Conservation (phyloP, 2,888 invertebrate genomes). For the Doris montereyensis region DNA sequence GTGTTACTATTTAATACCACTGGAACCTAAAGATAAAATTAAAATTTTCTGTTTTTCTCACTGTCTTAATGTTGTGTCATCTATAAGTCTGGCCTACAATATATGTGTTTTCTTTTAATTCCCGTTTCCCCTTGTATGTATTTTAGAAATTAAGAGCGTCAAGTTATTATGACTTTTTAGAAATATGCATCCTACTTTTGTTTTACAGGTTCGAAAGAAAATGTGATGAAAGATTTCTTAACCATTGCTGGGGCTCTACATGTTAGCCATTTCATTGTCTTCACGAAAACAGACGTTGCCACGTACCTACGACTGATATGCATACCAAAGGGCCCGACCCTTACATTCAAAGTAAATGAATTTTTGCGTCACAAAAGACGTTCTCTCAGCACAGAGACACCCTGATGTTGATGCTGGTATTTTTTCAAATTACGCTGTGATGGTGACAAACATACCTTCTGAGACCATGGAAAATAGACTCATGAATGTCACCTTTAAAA, state of each 20-base stretch:
- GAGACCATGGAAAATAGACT: conserved; percentile 80
- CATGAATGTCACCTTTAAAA: conserved; percentile 96
- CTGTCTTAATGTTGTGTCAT: too few relatives aligned
- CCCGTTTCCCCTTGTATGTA: too few relatives aligned
- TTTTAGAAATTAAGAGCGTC: too few relatives aligned
- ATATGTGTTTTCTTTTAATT: too few relatives aligned
- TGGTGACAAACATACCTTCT: conserved; percentile 83
- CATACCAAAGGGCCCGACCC: conserved; percentile 92
- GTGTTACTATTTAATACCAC: too few relatives aligned
- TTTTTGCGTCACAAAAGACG: conserved; percentile 88
- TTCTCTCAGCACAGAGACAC: conserved; percentile 87
- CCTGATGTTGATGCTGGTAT: conserved; percentile 78
- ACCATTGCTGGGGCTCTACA: conserved; percentile 91
- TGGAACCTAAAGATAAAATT: too few relatives aligned
- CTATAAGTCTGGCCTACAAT: too few relatives aligned
- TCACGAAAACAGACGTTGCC: conserved; percentile 85
- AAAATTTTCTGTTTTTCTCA: too few relatives aligned
- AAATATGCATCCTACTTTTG: too few relatives aligned
- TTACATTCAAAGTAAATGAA: conserved; percentile 85
- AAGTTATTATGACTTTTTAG: too few relatives aligned
- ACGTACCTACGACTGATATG: conserved; percentile 86
- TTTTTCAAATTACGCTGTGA: conserved; percentile 89
- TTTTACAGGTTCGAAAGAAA: conserved; percentile 86
- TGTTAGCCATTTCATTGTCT: conserved; percentile 92
- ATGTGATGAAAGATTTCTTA: conserved; percentile 96